These are phyloP conservation scores for Triplophysa tibetana DNA, from an alignment of 2,113 vertebrate species.

Conservation along the genomic window DNA sequence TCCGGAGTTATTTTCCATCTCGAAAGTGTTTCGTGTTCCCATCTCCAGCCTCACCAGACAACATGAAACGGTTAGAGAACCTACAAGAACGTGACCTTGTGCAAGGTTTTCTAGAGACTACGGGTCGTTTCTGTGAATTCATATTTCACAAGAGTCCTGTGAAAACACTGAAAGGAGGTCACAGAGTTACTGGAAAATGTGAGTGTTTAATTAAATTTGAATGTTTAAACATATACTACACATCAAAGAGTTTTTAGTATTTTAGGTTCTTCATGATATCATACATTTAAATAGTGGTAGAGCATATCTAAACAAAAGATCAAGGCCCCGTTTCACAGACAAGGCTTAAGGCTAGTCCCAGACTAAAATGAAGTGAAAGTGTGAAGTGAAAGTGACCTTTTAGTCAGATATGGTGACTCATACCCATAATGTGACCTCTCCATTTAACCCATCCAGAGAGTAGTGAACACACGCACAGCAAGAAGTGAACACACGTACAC, in stretches of 20 bases:
- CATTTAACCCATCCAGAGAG: no score
- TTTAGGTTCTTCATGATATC: no score
- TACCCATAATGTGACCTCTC: no score
- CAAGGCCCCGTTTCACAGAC: no score
- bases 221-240: background rate
- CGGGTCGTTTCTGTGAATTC: slow-evolving; percentile 55
- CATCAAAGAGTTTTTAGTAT: background rate
- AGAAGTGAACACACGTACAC: no score
- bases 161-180: slow-evolving; percentile 62
- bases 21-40: slow-evolving; percentile 64
- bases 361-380: no score
- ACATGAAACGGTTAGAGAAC: slow-evolving; percentile 56
- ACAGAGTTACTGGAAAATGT: slow-evolving; percentile 60
- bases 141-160: slow-evolving; percentile 45
- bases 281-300: background rate
- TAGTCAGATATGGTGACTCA: no score
- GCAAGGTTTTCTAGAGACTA: slow-evolving; percentile 46
- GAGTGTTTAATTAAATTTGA: slow-evolving; percentile 37
- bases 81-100: slow-evolving; percentile 53
- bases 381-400: no score
- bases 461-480: no score
- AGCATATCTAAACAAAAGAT: background rate
- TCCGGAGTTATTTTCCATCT: slow-evolving; percentile 62
- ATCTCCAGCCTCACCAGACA: slow-evolving; percentile 50
- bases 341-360: no score